Evolutionary conservation across 2,888 invertebrate species (phyloP).

Genomic region (Volucella zonaria): DNA sequence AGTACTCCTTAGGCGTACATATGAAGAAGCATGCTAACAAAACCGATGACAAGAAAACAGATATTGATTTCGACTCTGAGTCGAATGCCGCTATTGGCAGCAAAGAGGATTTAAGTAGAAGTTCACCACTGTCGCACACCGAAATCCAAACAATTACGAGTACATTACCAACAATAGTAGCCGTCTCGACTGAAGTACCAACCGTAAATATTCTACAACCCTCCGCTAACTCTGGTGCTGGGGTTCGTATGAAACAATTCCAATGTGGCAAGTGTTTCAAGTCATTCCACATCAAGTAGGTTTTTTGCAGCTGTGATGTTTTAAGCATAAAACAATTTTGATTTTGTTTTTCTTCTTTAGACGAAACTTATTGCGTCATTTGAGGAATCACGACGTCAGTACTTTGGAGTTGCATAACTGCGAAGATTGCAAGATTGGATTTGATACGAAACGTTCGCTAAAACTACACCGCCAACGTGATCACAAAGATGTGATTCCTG

Average conservation of each 20-base stretch:
- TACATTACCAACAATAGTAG: background rate
- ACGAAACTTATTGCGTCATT: constrained; percentile 75
- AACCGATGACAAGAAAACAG: constrained; percentile 33
- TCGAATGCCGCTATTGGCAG: background rate
- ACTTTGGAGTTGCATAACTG: constrained; percentile 73
- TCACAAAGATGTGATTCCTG: constrained; percentile 75
- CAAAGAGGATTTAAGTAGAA: constrained; percentile 14
- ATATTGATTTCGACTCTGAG: constrained; percentile 31
- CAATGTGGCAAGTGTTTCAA: constrained; percentile 79
- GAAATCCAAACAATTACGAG: too few relatives aligned
- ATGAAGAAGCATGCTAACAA: constrained; percentile 77
- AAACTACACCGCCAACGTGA: constrained; percentile 75
- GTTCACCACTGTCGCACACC: background rate
- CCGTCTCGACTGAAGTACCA: background rate
- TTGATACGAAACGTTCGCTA: constrained; percentile 75
- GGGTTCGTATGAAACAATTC: constrained; percentile 76
- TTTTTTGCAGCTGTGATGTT: background rate
- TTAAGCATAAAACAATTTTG: background rate
- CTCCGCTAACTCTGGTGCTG: constrained; percentile 72
- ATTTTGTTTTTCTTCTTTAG: constrained; percentile 58
- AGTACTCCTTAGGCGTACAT: constrained; percentile 76
- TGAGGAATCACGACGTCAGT: constrained; percentile 74
- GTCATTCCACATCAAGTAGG: constrained; percentile 79
- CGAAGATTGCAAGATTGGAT: constrained; percentile 75
- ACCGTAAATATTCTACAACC: constrained; percentile 6